Evolutionary conservation across 2,797 vertebrate species (phyloP), one percentile per base, ranked within the genome.

Genomic region (Pempheris klunzingeri): DNA sequence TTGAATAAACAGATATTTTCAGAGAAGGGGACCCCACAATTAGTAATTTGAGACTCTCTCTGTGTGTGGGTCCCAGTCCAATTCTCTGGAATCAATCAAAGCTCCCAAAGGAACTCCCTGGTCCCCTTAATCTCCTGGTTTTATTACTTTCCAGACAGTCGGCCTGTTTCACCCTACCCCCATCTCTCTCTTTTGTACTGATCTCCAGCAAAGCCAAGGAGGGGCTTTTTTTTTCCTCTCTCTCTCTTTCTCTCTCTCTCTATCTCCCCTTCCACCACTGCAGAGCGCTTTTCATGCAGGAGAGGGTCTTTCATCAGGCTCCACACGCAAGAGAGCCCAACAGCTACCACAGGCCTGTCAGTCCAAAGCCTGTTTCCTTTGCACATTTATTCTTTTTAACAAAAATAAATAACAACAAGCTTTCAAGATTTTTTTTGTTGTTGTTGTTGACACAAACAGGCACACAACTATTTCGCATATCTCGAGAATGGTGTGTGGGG

Each of bases 141-240:
- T 96, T 96, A 96, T 95, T 95, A 95, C 95, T 95, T 95, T 95
- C 94, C 95, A 95, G 95, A 95, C 93, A 92, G 93, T 95, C 92
- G 54, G 92, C 90, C 92, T 88, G 77, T 92, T 94, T 92, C 90
- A 92, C 95, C 95, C 94, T 94, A 92, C 94, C 95, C 95, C 94
- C 93, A 93, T 93, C 88, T 86, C 85, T 84, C 88, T 85, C 94
- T 94, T 95, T 95, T 95, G 94, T 95, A 94, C 90, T 92, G 92
- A 92, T 94, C 94, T 94, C 92, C 92, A 88, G 93, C 90, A 93
- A 94, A 94, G 88, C 91, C 92, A 92, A 93, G 89, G 91, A 94
- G 91, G 91, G 86, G 81, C 82, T 90, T 86, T 88, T 86, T 89
- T 69, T 76, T 80, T 60, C 52, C 47, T 81, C 60, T 61, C 57